Conservation (phyloP, 2,113 vertebrate species). For the Phocoena sinus region DNA sequence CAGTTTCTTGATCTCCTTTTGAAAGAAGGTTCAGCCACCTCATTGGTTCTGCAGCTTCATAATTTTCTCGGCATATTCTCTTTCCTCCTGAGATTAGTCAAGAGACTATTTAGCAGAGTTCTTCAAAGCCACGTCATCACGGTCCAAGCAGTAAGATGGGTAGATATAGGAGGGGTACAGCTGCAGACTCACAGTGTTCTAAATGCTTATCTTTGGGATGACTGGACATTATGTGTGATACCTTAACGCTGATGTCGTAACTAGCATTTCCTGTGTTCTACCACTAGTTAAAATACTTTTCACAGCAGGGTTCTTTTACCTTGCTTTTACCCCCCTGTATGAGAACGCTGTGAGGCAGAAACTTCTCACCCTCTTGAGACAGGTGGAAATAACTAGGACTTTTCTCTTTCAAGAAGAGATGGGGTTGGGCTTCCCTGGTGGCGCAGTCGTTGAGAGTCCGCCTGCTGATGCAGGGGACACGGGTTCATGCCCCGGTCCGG, state of each 20-base stretch:
- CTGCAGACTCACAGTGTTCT: not conserved
- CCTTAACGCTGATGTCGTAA: no score
- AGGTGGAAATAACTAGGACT: not conserved
- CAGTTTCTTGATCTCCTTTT: conserved; percentile 80
- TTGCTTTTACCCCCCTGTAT: not conserved
- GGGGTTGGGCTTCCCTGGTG: no score
- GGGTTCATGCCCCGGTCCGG: no score
- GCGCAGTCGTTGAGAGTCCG: no score
- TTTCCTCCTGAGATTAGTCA: conserved; percentile 79
- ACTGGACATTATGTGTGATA: not conserved
- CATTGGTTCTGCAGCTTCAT: conserved; percentile 79
- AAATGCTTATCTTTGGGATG: not conserved
- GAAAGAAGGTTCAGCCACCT: conserved; percentile 78
- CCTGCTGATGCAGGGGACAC: no score
- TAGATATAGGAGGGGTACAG: accelerated
- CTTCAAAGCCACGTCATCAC: conserved; percentile 70
- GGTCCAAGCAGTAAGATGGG: not conserved
- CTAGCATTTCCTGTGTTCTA: not conserved
- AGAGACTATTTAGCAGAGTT: conserved; percentile 81
- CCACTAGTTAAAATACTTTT: not conserved
- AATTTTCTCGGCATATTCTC: conserved; percentile 78
- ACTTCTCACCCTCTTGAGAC: not conserved
- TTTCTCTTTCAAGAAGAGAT: not conserved
- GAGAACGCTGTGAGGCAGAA: not conserved
- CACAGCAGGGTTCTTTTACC: not conserved